Conservation (phyloP, 2,888 invertebrate species). For the Meloe dianella region DNA sequence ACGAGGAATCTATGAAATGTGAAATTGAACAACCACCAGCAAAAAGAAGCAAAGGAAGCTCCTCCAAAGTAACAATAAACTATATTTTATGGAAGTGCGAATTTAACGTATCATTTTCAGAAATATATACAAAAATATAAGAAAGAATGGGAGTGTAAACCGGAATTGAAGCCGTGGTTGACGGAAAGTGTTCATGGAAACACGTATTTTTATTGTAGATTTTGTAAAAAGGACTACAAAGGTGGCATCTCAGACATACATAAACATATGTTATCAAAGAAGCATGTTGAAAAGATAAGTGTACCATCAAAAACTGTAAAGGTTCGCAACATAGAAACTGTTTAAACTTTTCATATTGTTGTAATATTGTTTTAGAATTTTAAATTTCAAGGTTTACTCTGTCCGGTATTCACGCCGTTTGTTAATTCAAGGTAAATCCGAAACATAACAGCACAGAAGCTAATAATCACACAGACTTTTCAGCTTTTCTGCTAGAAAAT, state of each 20-base stretch:
- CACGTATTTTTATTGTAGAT: constrained; percentile 55
- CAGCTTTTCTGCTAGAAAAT: constrained; percentile 8
- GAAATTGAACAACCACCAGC: constrained; percentile 40
- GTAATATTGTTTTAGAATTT: constrained; percentile 48
- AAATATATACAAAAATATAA: constrained; percentile 54
- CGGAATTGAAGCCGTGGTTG: constrained; percentile 54
- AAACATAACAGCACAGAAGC: not conserved
- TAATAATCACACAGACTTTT: not conserved
- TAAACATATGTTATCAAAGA: constrained; percentile 55
- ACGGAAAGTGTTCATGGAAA: constrained; percentile 54
- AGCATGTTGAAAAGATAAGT: constrained; percentile 48
- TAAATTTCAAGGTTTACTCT: constrained; percentile 52
- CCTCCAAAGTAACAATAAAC: constrained; percentile 15
- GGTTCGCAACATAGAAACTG: constrained; percentile 22
- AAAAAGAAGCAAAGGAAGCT: constrained; percentile 34
- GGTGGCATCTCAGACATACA: constrained; percentile 55
- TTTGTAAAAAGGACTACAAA: constrained; percentile 56
- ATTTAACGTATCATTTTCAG: constrained; percentile 29
- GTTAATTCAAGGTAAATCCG: constrained; percentile 42
- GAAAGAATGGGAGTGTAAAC: constrained; percentile 56
- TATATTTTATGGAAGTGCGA: not conserved
- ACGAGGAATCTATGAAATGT: constrained; percentile 39
- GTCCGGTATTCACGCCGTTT: constrained; percentile 55
- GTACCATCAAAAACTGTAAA: constrained; percentile 40
- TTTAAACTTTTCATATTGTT: not conserved